Conservation (phyloP, 2,888 invertebrate species). For the Smittia aterrima region DNA sequence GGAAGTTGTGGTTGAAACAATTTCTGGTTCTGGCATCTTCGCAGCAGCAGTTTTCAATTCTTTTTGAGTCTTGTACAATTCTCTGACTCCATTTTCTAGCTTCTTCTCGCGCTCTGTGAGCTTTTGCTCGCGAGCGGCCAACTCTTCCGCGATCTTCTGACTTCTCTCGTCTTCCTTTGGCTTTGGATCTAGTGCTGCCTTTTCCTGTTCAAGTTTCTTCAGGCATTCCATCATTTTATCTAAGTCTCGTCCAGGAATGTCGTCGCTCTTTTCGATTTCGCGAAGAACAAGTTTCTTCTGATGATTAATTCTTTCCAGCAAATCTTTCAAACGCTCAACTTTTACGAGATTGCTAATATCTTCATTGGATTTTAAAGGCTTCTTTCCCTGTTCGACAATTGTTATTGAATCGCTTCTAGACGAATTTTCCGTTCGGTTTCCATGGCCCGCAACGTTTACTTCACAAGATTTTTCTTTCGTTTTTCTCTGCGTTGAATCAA, state of each 20-base stretch:
- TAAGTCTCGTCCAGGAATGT: slow-evolving; percentile 41
- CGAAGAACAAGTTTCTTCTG: slow-evolving; percentile 51
- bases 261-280: slow-evolving; percentile 45
- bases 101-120: slow-evolving; percentile 48
- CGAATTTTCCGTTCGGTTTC: neutral
- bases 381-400: neutral
- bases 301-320: slow-evolving; percentile 50
- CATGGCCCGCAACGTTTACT: neutral
- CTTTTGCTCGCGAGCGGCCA: slow-evolving; percentile 46
- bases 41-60: neutral
- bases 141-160: slow-evolving; percentile 34
- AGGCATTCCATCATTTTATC: slow-evolving; percentile 42
- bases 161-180: neutral
- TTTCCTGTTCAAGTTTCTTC: slow-evolving; percentile 26
- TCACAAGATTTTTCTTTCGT: neutral
- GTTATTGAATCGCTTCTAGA: neutral
- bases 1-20: neutral
- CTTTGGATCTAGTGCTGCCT: slow-evolving; percentile 25
- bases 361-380: neutral
- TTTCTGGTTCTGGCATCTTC: neutral
- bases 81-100: slow-evolving; percentile 46
- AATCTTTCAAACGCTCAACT: slow-evolving; percentile 46
- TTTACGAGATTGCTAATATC: slow-evolving; percentile 23
- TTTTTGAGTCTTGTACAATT: slow-evolving; percentile 44
- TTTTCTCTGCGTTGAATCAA: slow-evolving; percentile 40